These are phyloP conservation scores for Pseudocheirus occidentalis DNA, from an alignment of 2,797 vertebrate species.

Conservation along the genomic window DNA sequence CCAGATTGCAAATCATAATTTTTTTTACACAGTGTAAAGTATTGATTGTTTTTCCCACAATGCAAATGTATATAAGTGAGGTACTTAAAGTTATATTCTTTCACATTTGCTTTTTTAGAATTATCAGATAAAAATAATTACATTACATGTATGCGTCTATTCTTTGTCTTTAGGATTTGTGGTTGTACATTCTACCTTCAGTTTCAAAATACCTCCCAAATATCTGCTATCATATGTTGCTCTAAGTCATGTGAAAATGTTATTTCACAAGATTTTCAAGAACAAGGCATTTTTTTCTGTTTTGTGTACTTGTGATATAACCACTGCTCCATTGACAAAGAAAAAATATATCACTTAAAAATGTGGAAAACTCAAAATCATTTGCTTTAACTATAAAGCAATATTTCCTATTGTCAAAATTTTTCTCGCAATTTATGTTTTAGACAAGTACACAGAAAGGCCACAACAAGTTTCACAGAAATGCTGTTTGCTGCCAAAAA, in stretches of 20 bases:
- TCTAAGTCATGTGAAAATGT: background rate
- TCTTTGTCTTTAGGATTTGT: background rate
- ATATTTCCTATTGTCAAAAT: background rate
- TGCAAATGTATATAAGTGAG: background rate
- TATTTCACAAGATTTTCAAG: background rate
- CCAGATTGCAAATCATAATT: background rate
- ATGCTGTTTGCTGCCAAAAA: background rate
- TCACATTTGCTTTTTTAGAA: background rate
- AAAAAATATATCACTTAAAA: background rate
- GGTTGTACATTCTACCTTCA: background rate
- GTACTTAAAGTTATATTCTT: background rate
- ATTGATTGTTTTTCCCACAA: background rate
- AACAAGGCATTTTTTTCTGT: background rate
- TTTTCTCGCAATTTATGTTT: background rate
- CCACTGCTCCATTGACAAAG: background rate
- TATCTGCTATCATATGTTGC: background rate
- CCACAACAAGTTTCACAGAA: background rate
- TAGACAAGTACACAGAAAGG: background rate
- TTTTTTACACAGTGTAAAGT: background rate
- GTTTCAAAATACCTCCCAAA: background rate
- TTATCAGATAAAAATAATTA: background rate
- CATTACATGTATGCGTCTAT: background rate
- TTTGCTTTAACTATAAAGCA: background rate
- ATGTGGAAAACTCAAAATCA: background rate
- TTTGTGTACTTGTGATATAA: background rate